Conservation (phyloP, 2,888 invertebrate species). For the Zaprionus lineosus region DNA sequence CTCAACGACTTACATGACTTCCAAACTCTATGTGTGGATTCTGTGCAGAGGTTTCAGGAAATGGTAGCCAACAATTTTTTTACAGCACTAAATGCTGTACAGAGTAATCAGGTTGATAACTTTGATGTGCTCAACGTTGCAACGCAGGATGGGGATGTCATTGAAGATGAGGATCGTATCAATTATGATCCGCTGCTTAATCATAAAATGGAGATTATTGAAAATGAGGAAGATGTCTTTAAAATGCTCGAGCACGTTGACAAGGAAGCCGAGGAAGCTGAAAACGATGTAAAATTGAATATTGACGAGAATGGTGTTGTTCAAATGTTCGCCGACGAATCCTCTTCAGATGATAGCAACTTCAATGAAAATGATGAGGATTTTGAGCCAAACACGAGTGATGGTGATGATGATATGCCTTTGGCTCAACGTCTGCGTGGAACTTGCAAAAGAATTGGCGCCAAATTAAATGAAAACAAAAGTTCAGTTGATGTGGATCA, state of each 20-base stretch:
- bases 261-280: slow-evolving; percentile 69
- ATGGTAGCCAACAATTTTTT: slow-evolving; percentile 55
- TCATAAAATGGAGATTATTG: slow-evolving; percentile 78
- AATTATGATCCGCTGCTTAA: slow-evolving; percentile 78
- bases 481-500: slow-evolving; percentile 30
- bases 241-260: slow-evolving; percentile 80
- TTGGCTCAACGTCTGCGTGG: slow-evolving; percentile 65
- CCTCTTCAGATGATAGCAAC: slow-evolving; percentile 49
- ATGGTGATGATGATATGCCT: slow-evolving; percentile 76
- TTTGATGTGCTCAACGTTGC: slow-evolving; percentile 59
- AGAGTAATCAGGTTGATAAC: slow-evolving; percentile 42
- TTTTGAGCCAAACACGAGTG: slow-evolving; percentile 64
- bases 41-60: slow-evolving; percentile 72
- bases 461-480: not conserved
- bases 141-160: slow-evolving; percentile 47
- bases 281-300: slow-evolving; percentile 53
- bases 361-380: slow-evolving; percentile 63
- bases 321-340: slow-evolving; percentile 45
- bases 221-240: slow-evolving; percentile 80
- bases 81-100: slow-evolving; percentile 1
- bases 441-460: not conserved
- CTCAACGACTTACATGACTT: slow-evolving; percentile 78
- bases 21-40: slow-evolving; percentile 75
- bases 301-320: slow-evolving; percentile 24
- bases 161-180: slow-evolving; percentile 76